Conservation (phyloP, 2,797 vertebrate genomes). For the Diplodus sargus region DNA sequence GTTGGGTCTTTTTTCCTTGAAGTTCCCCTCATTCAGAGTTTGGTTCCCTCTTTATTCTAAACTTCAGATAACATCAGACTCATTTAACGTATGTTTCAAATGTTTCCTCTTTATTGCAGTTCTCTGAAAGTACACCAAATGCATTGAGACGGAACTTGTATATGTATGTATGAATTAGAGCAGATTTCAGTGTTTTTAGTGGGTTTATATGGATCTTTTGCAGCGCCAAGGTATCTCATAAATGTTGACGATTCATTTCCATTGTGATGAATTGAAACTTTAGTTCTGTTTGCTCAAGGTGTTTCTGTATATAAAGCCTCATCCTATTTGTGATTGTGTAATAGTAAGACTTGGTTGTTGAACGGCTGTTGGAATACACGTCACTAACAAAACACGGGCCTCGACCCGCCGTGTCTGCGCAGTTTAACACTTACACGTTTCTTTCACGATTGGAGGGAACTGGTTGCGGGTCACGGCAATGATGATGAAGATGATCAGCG, state of each 20-base stretch:
- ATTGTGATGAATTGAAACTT: neutral
- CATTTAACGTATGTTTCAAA: neutral
- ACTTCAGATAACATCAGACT: neutral
- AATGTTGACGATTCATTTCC: neutral
- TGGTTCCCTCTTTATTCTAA: neutral
- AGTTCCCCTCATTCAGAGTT: neutral
- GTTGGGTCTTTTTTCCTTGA: neutral
- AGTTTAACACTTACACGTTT: conserved; percentile 79
- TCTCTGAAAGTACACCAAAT: neutral
- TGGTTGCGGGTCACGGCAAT: conserved; percentile 82
- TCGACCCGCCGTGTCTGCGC: neutral
- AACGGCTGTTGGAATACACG: neutral
- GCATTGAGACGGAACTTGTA: no score
- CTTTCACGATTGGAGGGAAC: conserved; percentile 74
- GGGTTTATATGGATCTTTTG: neutral
- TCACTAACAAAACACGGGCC: neutral
- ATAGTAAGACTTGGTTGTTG: neutral
- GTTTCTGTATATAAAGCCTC: neutral
- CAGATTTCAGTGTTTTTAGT: neutral
- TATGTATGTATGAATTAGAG: neutral
- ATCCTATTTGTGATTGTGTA: neutral
- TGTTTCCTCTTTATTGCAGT: neutral
- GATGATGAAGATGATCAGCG: conserved; percentile 85
- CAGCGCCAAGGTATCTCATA: no score
- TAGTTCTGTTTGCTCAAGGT: neutral